These are phyloP conservation scores for Trinectes maculatus DNA, from an alignment of 2,113 vertebrate species.

Conservation along the genomic window DNA sequence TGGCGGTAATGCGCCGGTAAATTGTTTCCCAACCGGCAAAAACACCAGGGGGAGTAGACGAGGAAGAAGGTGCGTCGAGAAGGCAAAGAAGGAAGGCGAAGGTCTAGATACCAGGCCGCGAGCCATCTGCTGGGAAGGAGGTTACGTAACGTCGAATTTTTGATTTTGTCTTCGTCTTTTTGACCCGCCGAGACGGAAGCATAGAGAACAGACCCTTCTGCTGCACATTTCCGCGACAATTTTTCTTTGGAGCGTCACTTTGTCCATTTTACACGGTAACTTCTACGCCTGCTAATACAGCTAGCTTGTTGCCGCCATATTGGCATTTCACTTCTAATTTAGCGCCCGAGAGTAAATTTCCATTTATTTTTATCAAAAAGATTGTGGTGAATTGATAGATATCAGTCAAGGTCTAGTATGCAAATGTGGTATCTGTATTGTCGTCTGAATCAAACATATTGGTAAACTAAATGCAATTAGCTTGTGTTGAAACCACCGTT, in stretches of 20 bases:
- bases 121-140: slow-evolving; percentile 27
- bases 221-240: slow-evolving; percentile 12
- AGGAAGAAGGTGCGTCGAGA: slow-evolving; percentile 41
- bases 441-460: accelerated
- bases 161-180: slow-evolving; percentile 7
- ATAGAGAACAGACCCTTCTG: slow-evolving; percentile 18
- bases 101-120: slow-evolving; percentile 50
- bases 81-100: neutral
- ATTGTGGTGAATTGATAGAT: too few relatives aligned
- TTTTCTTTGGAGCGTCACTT: slow-evolving; percentile 47
- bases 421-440: accelerated
- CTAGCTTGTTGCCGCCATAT: slow-evolving; percentile 48
- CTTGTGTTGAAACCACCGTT: neutral
- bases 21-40: too few relatives aligned
- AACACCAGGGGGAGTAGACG: neutral
- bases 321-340: neutral
- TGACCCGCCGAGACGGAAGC: slow-evolving; percentile 9
- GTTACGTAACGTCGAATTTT: slow-evolving; percentile 60
- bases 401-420: too few relatives aligned
- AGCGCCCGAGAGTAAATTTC: too few relatives aligned
- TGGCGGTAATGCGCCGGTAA: too few relatives aligned
- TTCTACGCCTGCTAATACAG: slow-evolving; percentile 56
- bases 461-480: neutral
- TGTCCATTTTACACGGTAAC: slow-evolving; percentile 61
- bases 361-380: too few relatives aligned